Conservation (phyloP, 2,113 vertebrate genomes). For the Brevimyrus niger region DNA sequence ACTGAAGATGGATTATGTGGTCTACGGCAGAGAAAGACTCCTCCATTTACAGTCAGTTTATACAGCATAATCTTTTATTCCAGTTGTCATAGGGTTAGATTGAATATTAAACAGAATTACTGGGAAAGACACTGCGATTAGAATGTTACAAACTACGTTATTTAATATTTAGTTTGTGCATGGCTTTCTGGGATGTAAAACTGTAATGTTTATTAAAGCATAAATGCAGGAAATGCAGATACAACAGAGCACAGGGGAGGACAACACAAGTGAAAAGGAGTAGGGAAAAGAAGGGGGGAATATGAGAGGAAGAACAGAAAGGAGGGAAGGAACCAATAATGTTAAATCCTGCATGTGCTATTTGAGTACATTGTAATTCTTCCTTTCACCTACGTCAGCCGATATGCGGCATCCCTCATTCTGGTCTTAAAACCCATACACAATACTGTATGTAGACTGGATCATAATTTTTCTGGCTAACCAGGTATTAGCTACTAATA, state of each 20-base stretch:
- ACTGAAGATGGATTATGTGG: not conserved
- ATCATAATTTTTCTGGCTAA: not conserved
- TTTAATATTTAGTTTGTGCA: not conserved
- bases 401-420: not conserved
- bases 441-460: not conserved
- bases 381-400: not conserved
- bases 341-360: not conserved
- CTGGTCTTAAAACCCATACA: not conserved
- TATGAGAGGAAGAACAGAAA: not conserved
- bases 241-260: not conserved
- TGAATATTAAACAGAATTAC: not conserved
- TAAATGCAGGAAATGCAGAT: not conserved
- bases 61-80: not conserved
- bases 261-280: not conserved
- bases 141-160: not conserved
- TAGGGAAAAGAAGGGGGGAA: not conserved
- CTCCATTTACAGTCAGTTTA: not conserved
- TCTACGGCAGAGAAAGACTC: not conserved
- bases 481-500: not conserved
- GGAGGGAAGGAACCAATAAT: not conserved
- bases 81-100: not conserved
- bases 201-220: not conserved
- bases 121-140: not conserved
- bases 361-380: not conserved
- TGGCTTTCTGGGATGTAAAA: not conserved